Percentiles rank a stretch among this genome's conserved stretches.
These are phyloP conservation scores for Aphelinus atriplicis DNA, from an alignment of 1,140 invertebrate genomes.

Conservation along the genomic window DNA sequence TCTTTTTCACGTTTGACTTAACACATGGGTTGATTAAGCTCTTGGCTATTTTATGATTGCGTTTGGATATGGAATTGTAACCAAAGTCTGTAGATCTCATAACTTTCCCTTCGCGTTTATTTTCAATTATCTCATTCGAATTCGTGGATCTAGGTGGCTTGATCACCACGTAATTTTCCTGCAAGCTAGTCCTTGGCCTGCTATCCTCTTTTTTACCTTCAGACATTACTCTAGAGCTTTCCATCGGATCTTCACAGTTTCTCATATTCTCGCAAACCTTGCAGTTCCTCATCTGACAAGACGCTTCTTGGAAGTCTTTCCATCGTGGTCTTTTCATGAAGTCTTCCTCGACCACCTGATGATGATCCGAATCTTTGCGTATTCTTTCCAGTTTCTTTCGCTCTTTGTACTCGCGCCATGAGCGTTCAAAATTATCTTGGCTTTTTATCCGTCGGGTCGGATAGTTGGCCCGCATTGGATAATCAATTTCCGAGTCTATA, in stretches of 20 bases:
- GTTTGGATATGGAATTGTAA: constrained; percentile 54
- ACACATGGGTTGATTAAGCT: constrained; percentile 33
- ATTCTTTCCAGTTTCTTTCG: constrained; percentile 51
- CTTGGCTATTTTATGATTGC: background rate
- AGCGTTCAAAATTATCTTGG: constrained; percentile 53
- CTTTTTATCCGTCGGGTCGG: constrained; percentile 45
- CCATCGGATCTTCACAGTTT: constrained; percentile 42
- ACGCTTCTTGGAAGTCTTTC: constrained; percentile 50
- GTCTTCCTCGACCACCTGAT: constrained; percentile 50
- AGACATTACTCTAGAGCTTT: background rate
- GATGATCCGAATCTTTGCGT: constrained; percentile 37
- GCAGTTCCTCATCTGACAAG: constrained; percentile 46
- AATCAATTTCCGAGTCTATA: constrained; percentile 44
- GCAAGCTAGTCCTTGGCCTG: constrained; percentile 50
- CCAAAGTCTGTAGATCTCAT: constrained; percentile 44
- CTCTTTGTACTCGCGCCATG: constrained; percentile 59
- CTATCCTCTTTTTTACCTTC: background rate
- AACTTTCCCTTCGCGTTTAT: too few species aligned
- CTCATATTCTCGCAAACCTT: constrained; percentile 51
- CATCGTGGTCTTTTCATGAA: constrained; percentile 58
- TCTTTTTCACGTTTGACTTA: constrained; percentile 59
- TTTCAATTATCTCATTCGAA: background rate
- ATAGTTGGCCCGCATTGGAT: constrained; percentile 24
- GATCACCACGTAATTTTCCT: constrained; percentile 55
- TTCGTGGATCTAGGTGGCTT: constrained; percentile 20